A percentile compares a stretch with the other conserved stretches of the same genome.
Conservation (phyloP, 1,140 invertebrate species). For the Galleria mellonella region DNA sequence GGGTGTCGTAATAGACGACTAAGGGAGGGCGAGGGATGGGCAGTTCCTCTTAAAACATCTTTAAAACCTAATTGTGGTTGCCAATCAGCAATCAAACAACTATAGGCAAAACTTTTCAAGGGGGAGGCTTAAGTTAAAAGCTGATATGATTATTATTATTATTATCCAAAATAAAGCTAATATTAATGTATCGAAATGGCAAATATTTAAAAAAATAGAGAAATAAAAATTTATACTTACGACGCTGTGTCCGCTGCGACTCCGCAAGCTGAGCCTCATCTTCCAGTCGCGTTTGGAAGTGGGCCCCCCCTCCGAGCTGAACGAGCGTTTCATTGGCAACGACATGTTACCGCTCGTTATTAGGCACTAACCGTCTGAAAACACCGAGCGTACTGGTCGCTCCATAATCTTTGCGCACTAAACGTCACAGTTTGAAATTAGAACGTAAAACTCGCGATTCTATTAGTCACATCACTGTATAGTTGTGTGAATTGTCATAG, state of each 20-base stretch:
- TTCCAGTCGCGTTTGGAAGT: slow-evolving; percentile 56
- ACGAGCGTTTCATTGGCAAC: slow-evolving; percentile 51
- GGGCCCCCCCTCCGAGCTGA: slow-evolving; percentile 52
- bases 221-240: slow-evolving; percentile 31
- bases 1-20: too few relatives aligned
- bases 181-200: too few relatives aligned
- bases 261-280: slow-evolving; percentile 58
- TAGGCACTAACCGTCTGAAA: slow-evolving; percentile 14
- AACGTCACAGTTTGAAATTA: not conserved
- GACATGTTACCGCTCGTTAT: slow-evolving; percentile 30
- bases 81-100: too few relatives aligned
- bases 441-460: not conserved
- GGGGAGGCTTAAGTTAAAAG: too few relatives aligned
- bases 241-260: slow-evolving; percentile 54
- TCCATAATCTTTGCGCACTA: slow-evolving; percentile 4
- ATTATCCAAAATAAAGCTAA: too few relatives aligned
- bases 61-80: too few relatives aligned
- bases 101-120: too few relatives aligned
- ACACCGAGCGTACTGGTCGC: slow-evolving; percentile 36
- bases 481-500: not conserved
- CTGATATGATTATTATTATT: too few relatives aligned
- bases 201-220: not conserved
- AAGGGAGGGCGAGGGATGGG: too few relatives aligned
- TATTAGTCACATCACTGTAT: not conserved
- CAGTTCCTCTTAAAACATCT: too few relatives aligned